Base-by-base conservation (phyloP, 2,888 invertebrate genomes). In the Seira sanloemensis region DNA sequence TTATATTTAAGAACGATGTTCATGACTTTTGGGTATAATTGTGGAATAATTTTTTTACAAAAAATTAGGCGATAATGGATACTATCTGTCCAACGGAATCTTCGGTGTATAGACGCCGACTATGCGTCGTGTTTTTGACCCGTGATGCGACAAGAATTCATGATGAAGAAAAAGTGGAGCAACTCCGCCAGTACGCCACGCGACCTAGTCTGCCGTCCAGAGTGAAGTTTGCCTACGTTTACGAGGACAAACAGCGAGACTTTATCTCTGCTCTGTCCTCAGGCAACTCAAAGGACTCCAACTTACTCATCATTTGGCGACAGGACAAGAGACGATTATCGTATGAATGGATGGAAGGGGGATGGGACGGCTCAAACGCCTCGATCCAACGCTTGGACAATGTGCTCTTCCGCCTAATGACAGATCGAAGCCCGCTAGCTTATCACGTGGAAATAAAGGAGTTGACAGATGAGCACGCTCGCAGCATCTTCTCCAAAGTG, bases 41-140 rank as follows among this genome's bases (percentile, higher is more conserved):
- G n/a, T n/a, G n/a, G n/a, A n/a, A n/a, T n/a, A n/a, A 21, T 76
- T 26, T 71, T 76, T 72, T n/a, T n/a, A n/a, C n/a, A n/a, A n/a
- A n/a, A n/a, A n/a, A 67, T 62, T 18, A 88, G 86, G 23, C 74
- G n/a, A 84, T 88, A 1, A 76, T 97, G 89, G 96, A 97, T 90
- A 94, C 95, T 5, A 93, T 98, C 76, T 98, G 98, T 90, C 98
- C 98, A 0, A 94, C 96, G 80, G 97, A 97, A 91, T 95, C 96
- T 94, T 94, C 96, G 88, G 94, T 95, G 78, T 94, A 94, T 0
- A 93, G 94, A 23, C 95, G 95, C 90, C 93, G 94, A 2, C 91
- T 96, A 85, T 94, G 97, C 92, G 94, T 96, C 76, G 94, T 98
- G 90, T 93, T 97, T 89, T 94, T 98, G 88, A 95, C 95, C 1